Base-by-base conservation (phyloP, 2,797 vertebrate species). In the Pantherophis vulpinus region DNA sequence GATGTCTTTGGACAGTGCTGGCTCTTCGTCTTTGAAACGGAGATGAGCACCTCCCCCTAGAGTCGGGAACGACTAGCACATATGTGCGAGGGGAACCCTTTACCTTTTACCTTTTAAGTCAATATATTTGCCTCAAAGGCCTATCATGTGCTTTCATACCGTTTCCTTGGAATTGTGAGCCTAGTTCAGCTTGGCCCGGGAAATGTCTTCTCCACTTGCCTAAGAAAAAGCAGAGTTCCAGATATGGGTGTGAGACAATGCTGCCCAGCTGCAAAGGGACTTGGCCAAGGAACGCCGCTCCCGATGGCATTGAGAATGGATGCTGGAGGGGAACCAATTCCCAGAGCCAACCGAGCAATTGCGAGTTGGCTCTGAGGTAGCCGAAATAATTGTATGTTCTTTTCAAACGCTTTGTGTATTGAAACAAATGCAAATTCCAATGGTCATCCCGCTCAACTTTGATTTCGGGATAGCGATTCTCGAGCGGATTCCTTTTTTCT, bases 371-470 rank as follows among this genome's bases (percentile, higher is more conserved):
- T 70, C 7, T 5, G 16, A 89, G 27, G 27, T 47, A 87, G 58
- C 87, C 23, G 87, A 56, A 86, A 87, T 88, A 55, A 92, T 93
- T 86, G 74, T 6, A 92, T 29, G 70, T 23, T 55, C 70, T 47
- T 27, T 60, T 79, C 74, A 83, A 37, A n/a, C 42, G 58, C 42
- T 86, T 66, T 90, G n/a, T 86, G 83, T 86, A 86, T 66, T 42
- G 83, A 63, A 90, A 61, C 88, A 90, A 63, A 90, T 86, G 66
- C 54, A 63, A 56, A 86, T 93, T 66, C 56, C 56, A 90, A 90
- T 27, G 32, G 47, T 47, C 70, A 56, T 27, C 5, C 47, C 47
- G 10, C 54, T 55, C 27, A n/a, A 18, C 86, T 58, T n/a, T 87
- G n/a, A 87, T 87, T 32, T 32, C 16, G 8, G 55, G 59, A 63